Evolutionary conservation across 2,113 vertebrate genomes (phyloP), one percentile per base, ranked within the genome.

Genomic region (Takifugu bimaculatus): DNA sequence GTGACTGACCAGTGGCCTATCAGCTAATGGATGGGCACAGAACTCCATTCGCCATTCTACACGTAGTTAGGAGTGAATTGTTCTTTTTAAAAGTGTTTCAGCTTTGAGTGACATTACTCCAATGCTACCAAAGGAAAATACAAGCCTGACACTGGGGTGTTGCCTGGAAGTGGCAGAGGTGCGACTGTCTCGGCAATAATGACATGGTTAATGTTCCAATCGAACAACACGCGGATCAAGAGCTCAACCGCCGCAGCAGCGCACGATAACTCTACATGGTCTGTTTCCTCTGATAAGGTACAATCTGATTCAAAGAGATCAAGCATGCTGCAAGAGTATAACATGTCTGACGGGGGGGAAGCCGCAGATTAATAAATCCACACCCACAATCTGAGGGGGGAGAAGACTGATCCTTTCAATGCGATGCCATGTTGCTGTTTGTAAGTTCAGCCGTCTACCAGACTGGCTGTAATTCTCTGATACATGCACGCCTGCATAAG

Each of bases 231-330:
- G 52, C 57, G 75, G 79, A 81, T 82, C 57, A 72, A 81, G 74
- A 82, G 78, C 82, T 67, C 77, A 77, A 74, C 68, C 63, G 77
- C 77, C 56, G 78, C 72, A 70, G 68, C 76, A 81, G 81, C 75
- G 80, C 67, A 75, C 82, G 73, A 75, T 80, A 78, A 72, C 81
- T 74, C 55, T 4, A 50, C 55, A 26, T 70, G 65, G 71, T 68
- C 88, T 90, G 89, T 72, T 85, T 53, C 61, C 39, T 44, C 82
- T 61, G 88, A 90, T 90, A 89, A 90, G 85, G 78, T 63, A 55
- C 73, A 77, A 84, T 89, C 87, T 77, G 83, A 87, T 87, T 77
- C 70, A 26, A 60, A 59, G 60, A 66, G 84, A 85, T 80, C 68
- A 81, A 72, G 75, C 72, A 10, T 65, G 71, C 62, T 47, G 77